Conservation (phyloP, 2,797 vertebrate species). For the Trachops cirrhosus region DNA sequence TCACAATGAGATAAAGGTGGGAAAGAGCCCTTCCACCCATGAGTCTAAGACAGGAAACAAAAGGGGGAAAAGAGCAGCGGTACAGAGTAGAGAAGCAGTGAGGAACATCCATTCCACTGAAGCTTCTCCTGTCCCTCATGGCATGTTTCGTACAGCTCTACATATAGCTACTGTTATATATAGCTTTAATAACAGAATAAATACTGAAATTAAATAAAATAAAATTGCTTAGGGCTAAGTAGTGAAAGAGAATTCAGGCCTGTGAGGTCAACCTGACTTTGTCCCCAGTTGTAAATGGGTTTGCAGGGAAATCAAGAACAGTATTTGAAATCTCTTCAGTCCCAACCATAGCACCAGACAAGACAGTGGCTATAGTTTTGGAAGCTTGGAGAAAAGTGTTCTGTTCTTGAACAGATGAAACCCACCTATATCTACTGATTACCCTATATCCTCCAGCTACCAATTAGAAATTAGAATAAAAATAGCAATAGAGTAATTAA, state of each 20-base stretch:
- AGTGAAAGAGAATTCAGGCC: not conserved
- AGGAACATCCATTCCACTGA: not conserved
- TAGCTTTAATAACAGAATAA: not conserved
- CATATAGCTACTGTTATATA: not conserved
- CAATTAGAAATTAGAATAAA: conserved; percentile 12
- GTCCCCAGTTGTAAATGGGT: not conserved
- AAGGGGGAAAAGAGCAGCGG: not conserved
- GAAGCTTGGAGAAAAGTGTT: not conserved
- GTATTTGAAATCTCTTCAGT: not conserved
- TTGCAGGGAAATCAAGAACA: not conserved
- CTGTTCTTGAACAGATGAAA: not conserved
- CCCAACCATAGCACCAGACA: not conserved
- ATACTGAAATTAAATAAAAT: not conserved
- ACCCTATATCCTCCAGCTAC: not conserved
- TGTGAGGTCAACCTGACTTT: not conserved
- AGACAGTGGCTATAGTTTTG: not conserved
- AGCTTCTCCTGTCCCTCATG: not conserved
- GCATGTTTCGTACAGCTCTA: too few species aligned
- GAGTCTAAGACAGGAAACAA: not conserved
- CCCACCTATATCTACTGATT: not conserved
- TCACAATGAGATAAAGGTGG: not conserved
- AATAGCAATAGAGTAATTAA: not conserved
- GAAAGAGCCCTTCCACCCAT: not conserved
- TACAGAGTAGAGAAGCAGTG: not conserved
- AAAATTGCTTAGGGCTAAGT: not conserved